Base-by-base conservation (phyloP, 2,888 invertebrate species). In the Agrotis puta region DNA sequence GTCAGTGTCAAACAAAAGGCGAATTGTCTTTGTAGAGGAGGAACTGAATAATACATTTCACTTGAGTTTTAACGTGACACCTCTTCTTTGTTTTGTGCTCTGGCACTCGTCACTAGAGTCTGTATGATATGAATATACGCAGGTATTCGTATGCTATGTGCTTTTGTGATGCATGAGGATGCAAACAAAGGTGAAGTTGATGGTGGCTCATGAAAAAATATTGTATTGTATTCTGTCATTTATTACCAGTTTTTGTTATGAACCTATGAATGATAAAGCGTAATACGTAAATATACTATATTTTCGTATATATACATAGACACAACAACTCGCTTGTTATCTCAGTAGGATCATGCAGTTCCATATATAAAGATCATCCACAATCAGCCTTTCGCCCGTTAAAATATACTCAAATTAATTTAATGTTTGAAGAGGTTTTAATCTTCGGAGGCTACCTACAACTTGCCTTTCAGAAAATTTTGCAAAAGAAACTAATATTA, bases 61-160 rank as follows among this genome's bases (percentile, higher is more conserved):
- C 91, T 92, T 90, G 89, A 92, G 91, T 91, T 90, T 91, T 91
- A 91, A 92, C 91, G 87, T 91, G 92, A 91, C 92, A 92, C 91
- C 90, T 91, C 85, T 88, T 87, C 91, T 92, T 92, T 92, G 91
- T 92, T 90, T 90, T 87, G 78, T 80, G 74, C 87, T 86, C 83
- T 81, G 79, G 83, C 85, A 81, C 85, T 88, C 85, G 87, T 88
- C 85, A 87, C 80, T 77, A 68, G 64, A 84, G 79, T 73, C 72
- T 63, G 77, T 57, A 69, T 70, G 73, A 79, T 76, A 82, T 80
- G 76, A 78, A 79, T 67, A 64, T 77, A 76, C 9, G 24, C 54
- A 48, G 24, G 4, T 20, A 57, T 45, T 53, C 59, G n/a, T 71
- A 70, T 62, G 59, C n/a, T 54, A 27, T 48, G 2, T 20, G 22